These are phyloP conservation scores for Drosophila nigromelanica DNA, from an alignment of 1,140 invertebrate genomes.

Conservation along the genomic window DNA sequence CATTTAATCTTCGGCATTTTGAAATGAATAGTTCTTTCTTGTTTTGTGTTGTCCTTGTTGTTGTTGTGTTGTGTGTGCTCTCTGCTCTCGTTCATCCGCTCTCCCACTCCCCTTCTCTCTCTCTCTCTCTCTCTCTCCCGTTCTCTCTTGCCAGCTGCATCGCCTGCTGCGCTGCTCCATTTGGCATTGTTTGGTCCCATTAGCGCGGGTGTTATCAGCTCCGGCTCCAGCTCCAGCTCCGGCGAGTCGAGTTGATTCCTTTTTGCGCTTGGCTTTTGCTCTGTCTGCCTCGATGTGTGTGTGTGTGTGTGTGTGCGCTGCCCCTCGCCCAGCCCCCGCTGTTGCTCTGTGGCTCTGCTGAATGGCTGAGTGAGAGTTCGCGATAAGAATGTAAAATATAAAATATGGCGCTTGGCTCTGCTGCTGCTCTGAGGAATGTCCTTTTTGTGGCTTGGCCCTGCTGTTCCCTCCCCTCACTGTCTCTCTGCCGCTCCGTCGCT, in stretches of 20 bases:
- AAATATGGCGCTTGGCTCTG: conserved; percentile 74
- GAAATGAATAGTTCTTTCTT: too few species aligned
- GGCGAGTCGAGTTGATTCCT: conserved; percentile 63
- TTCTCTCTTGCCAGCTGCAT: conserved; percentile 28
- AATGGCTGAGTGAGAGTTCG: conserved; percentile 83
- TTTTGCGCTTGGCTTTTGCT: conserved; percentile 31
- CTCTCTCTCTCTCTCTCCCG: background rate
- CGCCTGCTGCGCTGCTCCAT: conserved; percentile 69
- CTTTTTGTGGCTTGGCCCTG: conserved; percentile 69
- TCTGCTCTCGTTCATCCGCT: background rate
- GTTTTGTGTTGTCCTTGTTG: conserved; percentile 28
- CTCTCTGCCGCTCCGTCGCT: conserved; percentile 1
- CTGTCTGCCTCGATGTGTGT: conserved; percentile 3
- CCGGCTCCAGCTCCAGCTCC: conserved; percentile 49
- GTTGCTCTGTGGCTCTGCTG: conserved; percentile 28
- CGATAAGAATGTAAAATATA: conserved; percentile 84
- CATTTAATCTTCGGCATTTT: too few species aligned
- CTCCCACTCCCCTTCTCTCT: background rate
- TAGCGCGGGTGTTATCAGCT: conserved; percentile 83
- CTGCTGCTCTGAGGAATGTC: conserved; percentile 77
- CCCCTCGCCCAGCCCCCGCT: conserved; percentile 2
- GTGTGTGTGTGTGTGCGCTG: conserved; percentile 17
- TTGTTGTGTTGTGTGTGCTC: conserved; percentile 3
- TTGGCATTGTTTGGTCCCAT: conserved; percentile 83
- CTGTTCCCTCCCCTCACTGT: background rate